Base-by-base conservation (phyloP, 2,888 invertebrate species). In the Hypomecis punctinalis region DNA sequence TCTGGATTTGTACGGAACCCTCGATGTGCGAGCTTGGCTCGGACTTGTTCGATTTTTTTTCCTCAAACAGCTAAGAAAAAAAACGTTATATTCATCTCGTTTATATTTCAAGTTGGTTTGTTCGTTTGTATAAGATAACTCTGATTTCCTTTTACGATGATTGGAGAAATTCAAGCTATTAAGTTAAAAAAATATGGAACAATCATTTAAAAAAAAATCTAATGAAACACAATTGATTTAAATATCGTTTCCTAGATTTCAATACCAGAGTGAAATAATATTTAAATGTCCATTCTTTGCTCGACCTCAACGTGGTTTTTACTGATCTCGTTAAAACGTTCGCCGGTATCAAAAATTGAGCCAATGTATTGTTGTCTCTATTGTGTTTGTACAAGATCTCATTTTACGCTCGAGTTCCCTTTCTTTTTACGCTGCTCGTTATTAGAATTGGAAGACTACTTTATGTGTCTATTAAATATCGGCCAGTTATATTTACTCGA, bases 401-500 rank as follows among this genome's bases (percentile, higher is more conserved):
- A 37, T 61, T 66, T 66, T 58, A 66, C 51, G 62, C 48, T 55
- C 39, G 45, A 48, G 52, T 51, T 59, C 47, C 43, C 52, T 42
- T 42, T 46, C 47, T 52, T 59, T 65, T 65, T 65, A 65, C 51
- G 60, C 40, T 42, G 42, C 59, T 65, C 40, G 49, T 62, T 66
- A 66, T 66, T 59, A 62, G 48, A 52, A 62, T 54, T 49, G 57
- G 49, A 43, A 56, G 40, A 55, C 51, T 46, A 56, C 52, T 62
- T 62, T 62, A 62, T 62, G 62, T 45, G 45, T 46, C 39, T 52
- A 46, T 62, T 46, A 52, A 62, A 56, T 62, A 62, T 57, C 40
- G 57, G 39, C 45, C 46, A 61, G 48, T 61, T 61, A 53, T 45
- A 61, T 54, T 11, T 43, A 54, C 43, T 45, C 11, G 54, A n/a